Evolutionary conservation across 2,797 vertebrate species (phyloP).

Genomic region (Neomorphus geoffroyi): DNA sequence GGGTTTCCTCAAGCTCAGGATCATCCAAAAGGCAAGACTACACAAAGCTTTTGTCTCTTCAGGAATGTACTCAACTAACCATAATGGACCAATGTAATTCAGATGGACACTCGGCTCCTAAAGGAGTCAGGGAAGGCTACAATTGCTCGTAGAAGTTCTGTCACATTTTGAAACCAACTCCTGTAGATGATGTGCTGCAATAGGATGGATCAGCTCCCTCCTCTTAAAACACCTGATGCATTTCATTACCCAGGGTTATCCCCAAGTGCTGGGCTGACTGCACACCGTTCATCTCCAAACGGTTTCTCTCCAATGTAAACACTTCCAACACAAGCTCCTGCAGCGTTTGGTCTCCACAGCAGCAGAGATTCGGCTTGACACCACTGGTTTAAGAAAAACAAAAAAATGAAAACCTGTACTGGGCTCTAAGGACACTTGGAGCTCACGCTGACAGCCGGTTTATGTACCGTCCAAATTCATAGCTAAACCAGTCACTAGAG

Average conservation of each 20-base stretch:
- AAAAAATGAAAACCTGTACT: neutral
- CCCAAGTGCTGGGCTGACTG: neutral
- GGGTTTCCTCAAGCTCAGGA: neutral
- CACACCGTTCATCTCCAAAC: neutral
- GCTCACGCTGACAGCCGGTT: constrained; percentile 37
- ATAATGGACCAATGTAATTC: neutral
- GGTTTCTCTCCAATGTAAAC: neutral
- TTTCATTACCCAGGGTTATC: neutral
- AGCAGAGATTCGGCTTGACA: constrained; percentile 35
- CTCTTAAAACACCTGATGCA: neutral
- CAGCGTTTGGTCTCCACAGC: neutral
- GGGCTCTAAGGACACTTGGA: neutral
- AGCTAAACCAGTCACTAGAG: constrained; percentile 39
- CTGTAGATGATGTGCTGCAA: neutral
- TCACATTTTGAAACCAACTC: neutral
- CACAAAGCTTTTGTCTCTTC: neutral
- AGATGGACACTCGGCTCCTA: neutral
- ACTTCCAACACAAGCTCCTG: neutral
- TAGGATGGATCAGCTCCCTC: neutral
- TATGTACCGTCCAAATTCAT: constrained; percentile 42
- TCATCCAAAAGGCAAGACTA: neutral
- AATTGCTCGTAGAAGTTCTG: neutral
- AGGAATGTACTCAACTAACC: neutral
- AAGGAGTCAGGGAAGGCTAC: neutral
- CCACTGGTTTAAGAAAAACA: neutral